Conservation (phyloP, 2,113 vertebrate species). For the Aythya baeri region DNA sequence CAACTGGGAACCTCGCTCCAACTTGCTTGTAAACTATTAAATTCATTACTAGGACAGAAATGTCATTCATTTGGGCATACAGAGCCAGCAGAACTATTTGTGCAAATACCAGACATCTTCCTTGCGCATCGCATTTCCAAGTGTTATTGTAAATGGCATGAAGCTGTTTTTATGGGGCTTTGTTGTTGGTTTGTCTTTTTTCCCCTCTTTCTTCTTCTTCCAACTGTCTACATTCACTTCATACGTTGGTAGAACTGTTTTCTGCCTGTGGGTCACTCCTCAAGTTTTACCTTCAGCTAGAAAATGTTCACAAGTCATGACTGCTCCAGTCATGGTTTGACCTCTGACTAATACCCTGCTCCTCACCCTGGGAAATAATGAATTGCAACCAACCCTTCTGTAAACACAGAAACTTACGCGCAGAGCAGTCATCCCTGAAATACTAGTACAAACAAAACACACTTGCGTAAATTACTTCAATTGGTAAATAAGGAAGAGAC, state of each 20-base stretch:
- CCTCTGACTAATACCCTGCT: background rate
- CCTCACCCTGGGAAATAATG: background rate
- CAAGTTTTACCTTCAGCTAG: background rate
- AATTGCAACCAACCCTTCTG: background rate
- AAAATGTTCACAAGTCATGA: background rate
- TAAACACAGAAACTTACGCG: background rate
- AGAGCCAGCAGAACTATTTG: rapidly evolving
- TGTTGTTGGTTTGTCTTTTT: background rate
- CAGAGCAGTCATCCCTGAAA: background rate
- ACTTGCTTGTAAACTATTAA: background rate
- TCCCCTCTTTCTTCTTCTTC: background rate
- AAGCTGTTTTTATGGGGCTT: background rate
- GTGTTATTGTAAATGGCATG: background rate
- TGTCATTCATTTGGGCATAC: background rate
- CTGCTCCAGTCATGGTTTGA: background rate
- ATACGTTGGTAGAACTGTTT: background rate
- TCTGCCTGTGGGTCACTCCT: background rate
- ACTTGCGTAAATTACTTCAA: background rate
- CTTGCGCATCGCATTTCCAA: background rate
- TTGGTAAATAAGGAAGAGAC: background rate
- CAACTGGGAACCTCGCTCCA: rapidly evolving
- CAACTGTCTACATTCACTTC: background rate
- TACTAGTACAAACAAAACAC: background rate
- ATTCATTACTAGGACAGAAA: background rate
- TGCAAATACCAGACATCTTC: background rate